phyloP scores from a whole-genome alignment of 1,140 invertebrate species.

The Hetaerina americana region DNA sequence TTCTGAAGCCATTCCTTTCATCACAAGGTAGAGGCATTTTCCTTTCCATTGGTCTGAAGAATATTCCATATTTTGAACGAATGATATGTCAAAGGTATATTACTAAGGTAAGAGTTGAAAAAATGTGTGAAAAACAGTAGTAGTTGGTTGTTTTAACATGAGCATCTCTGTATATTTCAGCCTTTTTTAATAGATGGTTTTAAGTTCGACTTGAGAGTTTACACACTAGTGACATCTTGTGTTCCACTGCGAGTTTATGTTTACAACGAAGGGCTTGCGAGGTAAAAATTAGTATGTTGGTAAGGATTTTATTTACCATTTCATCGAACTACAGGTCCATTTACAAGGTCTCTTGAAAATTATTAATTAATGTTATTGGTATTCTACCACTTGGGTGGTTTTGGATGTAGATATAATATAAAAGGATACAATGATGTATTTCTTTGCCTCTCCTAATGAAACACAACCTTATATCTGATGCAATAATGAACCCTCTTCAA shows the following conservation, averaged over 20 bases:
- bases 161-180: slow-evolving; percentile 23
- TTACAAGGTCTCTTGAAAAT: no score
- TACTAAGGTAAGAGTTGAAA: slow-evolving; percentile 32
- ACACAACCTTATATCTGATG: no score
- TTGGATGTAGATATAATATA: no score
- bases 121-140: slow-evolving; percentile 25
- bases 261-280: slow-evolving; percentile 88
- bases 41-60: slow-evolving; percentile 63
- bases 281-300: slow-evolving; percentile 40
- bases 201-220: slow-evolving; percentile 94
- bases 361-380: no score
- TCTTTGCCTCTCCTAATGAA: no score
- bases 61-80: slow-evolving; percentile 60
- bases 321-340: no score
- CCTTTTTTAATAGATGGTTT: slow-evolving; percentile 87
- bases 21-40: slow-evolving; percentile 79
- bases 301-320: no score
- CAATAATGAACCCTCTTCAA: no score
- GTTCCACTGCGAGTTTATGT: slow-evolving; percentile 87
- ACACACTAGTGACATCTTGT: slow-evolving; percentile 85
- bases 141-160: slow-evolving; percentile 10
- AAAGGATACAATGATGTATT: no score
- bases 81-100: slow-evolving; percentile 75
- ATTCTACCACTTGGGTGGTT: no score
- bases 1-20: slow-evolving; percentile 76